Evolutionary conservation across 2,113 vertebrate species (phyloP), one percentile per base, ranked within the genome.

Genomic region (Oophaga pumilio): DNA sequence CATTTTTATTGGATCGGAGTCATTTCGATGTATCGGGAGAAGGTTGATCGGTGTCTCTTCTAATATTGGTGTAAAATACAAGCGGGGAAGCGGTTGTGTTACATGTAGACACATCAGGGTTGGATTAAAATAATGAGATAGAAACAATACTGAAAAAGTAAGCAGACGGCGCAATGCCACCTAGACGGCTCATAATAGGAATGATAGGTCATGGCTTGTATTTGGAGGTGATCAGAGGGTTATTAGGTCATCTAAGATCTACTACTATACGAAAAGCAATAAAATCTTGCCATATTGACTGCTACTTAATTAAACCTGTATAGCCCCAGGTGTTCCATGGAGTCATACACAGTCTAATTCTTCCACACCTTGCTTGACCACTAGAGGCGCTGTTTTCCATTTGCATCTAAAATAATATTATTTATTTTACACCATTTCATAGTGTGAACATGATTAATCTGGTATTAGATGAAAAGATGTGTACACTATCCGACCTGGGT

Each of bases 1-100:
- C 85, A 73, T 87, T 82, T 22, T 43, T 22, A 82, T 10, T 33
- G n/a, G 14, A 20, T 62, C 17, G 52, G 59, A 87, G 78, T 82
- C 33, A 1, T 86, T 69, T 80, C 6, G 12, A 50, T 69, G 60
- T 49, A 18, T 20, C 20, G 14, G 6, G 85, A 26, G 22, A 26
- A 13, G 53, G 2, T 22, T 76, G 26, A 60, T 4, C 9, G 9
- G 20, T 17, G 33, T n/a, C 11, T 4, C 53, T 18, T 28, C 7
- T 62, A 17, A 20, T 18, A 50, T 76, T 43, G 43, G 74, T 53
- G 4, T 53, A 53, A 8, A 76, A 52, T 49, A 43, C 33, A 43
- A 43, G 33, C 33, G 33, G 33, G 33, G 33, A 43, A 43, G 33
- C 33, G 5, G 11, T 8, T 22, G 18, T 15, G 15, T 59, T 59